Conservation (phyloP, 2,113 vertebrate genomes). For the Tetrao urogallus region DNA sequence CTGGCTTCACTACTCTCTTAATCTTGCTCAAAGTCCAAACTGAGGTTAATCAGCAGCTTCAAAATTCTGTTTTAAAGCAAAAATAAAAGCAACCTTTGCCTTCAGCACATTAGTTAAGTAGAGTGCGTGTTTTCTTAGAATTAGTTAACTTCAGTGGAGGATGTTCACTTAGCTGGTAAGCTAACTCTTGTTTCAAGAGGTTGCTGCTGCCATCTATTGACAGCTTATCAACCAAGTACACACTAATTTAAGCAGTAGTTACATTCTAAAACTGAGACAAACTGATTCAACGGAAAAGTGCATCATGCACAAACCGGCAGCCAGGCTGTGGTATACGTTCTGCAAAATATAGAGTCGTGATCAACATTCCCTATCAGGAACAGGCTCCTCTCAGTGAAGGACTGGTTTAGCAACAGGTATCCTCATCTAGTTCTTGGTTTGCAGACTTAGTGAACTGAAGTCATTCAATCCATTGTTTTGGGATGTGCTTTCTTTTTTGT, state of each 20-base stretch:
- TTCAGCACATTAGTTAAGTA: background rate
- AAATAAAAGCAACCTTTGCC: slow-evolving; percentile 11
- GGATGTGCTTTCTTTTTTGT: background rate
- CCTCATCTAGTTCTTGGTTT: background rate
- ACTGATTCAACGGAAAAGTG: background rate
- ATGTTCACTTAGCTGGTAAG: slow-evolving; percentile 25
- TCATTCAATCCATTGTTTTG: background rate
- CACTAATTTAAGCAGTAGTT: background rate
- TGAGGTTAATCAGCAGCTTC: background rate
- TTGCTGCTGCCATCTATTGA: slow-evolving; percentile 81
- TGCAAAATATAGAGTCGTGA: background rate
- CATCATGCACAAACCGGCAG: background rate
- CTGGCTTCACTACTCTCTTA: background rate
- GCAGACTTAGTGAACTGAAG: background rate
- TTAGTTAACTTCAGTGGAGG: slow-evolving; percentile 29
- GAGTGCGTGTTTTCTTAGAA: background rate
- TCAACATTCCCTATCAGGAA: background rate
- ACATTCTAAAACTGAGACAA: background rate
- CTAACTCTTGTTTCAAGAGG: slow-evolving; percentile 32
- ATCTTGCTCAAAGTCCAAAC: background rate
- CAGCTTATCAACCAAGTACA: background rate
- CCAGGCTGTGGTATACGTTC: background rate
- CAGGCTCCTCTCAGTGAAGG: background rate
- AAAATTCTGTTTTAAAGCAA: background rate
- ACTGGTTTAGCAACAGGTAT: background rate